Conservation (phyloP, 2,888 invertebrate species). For the Marasmarcha lunaedactyla region DNA sequence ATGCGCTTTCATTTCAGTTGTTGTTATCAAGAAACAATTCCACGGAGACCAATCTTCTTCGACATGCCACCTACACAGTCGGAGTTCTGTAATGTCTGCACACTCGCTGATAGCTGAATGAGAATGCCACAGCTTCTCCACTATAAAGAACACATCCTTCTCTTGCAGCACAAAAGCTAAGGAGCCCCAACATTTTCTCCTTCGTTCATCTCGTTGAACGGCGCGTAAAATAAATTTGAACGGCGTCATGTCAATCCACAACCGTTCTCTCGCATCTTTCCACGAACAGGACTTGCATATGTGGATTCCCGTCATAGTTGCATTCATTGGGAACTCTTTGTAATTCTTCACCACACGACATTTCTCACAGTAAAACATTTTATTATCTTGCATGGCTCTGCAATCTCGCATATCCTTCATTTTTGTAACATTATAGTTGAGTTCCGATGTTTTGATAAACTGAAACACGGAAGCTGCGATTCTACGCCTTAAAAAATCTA, state of each 20-base stretch:
- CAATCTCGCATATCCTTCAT: conserved; percentile 53
- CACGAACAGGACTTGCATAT: conserved; percentile 76
- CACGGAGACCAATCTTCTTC: conserved; percentile 91
- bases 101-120: conserved; percentile 87
- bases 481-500: conserved; percentile 76
- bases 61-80: conserved; percentile 82
- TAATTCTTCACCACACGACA: conserved; percentile 76
- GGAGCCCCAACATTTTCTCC: conserved; percentile 77
- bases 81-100: conserved; percentile 77
- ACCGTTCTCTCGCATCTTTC: conserved; percentile 72
- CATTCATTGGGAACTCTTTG: conserved; percentile 71
- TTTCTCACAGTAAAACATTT: conserved; percentile 66
- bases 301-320: conserved; percentile 69
- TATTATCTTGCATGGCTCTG: conserved; percentile 46
- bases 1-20: conserved; percentile 85
- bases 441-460: conserved; percentile 69
- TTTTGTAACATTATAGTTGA: conserved; percentile 69
- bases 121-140: conserved; percentile 90
- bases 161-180: conserved; percentile 86
- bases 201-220: conserved; percentile 83
- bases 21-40: conserved; percentile 91
- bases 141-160: conserved; percentile 84
- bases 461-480: conserved; percentile 69
- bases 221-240: conserved; percentile 79
- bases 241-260: conserved; percentile 73